Evolutionary conservation across 2,113 vertebrate species (phyloP).

Genomic region (Stomatorhinus ivindoensis): DNA sequence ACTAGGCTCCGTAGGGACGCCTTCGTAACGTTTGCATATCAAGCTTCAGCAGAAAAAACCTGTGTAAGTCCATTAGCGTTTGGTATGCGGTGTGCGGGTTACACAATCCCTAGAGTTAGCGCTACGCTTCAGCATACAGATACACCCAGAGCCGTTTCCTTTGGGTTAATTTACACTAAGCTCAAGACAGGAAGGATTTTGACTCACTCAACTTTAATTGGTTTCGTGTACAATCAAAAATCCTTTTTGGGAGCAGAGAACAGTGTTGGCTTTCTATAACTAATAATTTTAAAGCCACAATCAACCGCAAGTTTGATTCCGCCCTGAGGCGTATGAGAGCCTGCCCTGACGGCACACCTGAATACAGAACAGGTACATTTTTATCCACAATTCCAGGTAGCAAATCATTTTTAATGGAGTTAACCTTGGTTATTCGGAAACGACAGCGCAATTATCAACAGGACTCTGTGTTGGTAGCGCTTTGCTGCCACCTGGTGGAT

Average conservation of each 20-base stretch:
- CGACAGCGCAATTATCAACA: not conserved
- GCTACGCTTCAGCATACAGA: not conserved
- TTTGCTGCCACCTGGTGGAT: conserved; percentile 12
- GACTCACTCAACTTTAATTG: not conserved
- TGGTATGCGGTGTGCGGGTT: not conserved
- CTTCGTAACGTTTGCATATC: not conserved
- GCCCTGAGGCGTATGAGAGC: not conserved
- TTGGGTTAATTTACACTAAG: not conserved
- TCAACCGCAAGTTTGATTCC: not conserved
- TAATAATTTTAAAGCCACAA: not conserved
- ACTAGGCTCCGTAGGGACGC: not conserved
- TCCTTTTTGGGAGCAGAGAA: not conserved
- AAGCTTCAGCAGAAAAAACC: not conserved
- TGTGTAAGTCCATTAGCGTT: not conserved
- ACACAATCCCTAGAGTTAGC: not conserved
- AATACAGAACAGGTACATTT: not conserved
- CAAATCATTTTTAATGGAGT: not conserved
- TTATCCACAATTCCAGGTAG: not conserved
- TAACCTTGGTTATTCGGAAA: not conserved
- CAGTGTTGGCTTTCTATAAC: not conserved
- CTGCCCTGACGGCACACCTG: not conserved
- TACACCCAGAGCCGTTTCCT: not conserved
- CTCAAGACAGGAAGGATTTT: not conserved
- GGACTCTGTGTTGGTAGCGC: not conserved
- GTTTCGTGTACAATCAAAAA: not conserved